Conservation (phyloP, 2,888 invertebrate genomes). For the Nineta flava region DNA sequence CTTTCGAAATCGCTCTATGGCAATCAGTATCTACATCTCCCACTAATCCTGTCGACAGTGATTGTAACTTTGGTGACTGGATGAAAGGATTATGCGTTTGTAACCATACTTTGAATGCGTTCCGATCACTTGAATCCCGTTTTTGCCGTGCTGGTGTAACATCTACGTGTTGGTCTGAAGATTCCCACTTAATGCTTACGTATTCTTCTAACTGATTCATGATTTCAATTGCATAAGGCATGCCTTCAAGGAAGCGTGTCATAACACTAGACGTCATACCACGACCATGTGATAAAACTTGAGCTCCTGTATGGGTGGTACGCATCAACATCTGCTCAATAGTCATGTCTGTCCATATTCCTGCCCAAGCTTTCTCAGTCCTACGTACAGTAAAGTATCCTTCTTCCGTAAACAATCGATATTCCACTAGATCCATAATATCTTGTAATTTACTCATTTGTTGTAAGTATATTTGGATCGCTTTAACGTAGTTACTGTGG, state of each 20-base stretch:
- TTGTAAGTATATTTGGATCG: constrained; percentile 14
- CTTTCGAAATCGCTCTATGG: not conserved
- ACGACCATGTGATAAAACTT: not conserved
- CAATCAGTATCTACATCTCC: not conserved
- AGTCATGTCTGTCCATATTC: not conserved
- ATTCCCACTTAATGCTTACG: not conserved
- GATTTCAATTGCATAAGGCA: not conserved
- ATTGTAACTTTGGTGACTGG: not conserved
- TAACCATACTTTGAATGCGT: not conserved
- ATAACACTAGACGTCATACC: not conserved
- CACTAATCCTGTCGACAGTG: not conserved
- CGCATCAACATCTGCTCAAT: not conserved
- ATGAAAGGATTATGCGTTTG: not conserved
- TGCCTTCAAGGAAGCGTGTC: not conserved
- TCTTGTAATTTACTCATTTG: constrained; percentile 9
- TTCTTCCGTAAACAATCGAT: not conserved
- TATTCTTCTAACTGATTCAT: not conserved
- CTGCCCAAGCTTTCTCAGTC: not conserved
- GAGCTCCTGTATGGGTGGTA: not conserved
- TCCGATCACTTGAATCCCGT: not conserved
- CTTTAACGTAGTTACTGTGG: constrained; percentile 15
- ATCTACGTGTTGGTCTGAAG: not conserved
- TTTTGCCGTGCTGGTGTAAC: not conserved
- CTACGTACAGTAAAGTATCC: not conserved
- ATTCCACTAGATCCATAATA: not conserved